Base-by-base conservation (phyloP, 1,140 invertebrate genomes). In the Cotesia vestalis region DNA sequence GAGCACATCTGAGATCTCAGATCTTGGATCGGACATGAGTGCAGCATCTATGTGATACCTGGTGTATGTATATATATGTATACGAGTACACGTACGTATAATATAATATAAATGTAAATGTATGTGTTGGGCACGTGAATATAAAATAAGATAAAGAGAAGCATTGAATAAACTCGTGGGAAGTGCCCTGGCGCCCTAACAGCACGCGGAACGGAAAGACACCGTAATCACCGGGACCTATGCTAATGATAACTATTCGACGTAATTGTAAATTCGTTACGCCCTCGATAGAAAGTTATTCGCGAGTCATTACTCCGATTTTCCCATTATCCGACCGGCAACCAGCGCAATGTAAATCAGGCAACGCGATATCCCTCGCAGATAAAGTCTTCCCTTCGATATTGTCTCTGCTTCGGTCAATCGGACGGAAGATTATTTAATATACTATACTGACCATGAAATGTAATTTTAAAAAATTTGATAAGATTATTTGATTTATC, bases 191-290 rank as follows among this genome's bases (percentile, higher is more conserved):
- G 75, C 71, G 66, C 72, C 71, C 72, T 71, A 35, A 46, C 40
- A 46, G 51, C 63, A 75, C 76, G 77, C 73, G 71, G 73, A 75
- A 73, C 71, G 55, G 69, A 76, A 78, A 75, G 53, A 71, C 59
- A 76, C 69, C 69, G 74, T 79, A 82, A 83, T 83, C 80, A 77
- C 63, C 76, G 74, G 77, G 77, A 73, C 69, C 74, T 67, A 76
- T 71, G 76, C 78, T 80, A 83, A 85, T 84, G 80, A 85, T 83
- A 84, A 83, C 78, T 78, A 83, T 84, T 78, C 74, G 71, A 83
- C 79, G 82, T 84, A 82, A 86, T 84, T 83, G 82, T 79, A 82
- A 81, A 85, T 85, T 85, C 76, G 85, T 82, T 83, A 83, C 78
- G 83, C 79, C 76, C 78, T 78, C 82, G 78, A 84, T 83, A 83